Conservation (phyloP, 2,888 invertebrate genomes). For the Holacanthella duospinosa region DNA sequence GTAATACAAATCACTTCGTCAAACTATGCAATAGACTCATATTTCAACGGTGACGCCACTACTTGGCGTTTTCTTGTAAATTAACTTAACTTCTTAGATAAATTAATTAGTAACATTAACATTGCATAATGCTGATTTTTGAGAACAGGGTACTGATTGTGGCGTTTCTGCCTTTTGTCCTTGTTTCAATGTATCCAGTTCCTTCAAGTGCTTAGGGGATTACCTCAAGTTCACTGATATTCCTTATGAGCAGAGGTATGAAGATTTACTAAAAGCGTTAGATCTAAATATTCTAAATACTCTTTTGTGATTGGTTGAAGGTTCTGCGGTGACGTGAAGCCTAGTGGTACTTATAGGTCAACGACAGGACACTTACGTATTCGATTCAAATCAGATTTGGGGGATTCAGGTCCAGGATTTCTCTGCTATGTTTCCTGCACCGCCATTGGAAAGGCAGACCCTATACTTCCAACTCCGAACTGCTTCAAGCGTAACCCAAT, state of each 20-base stretch:
- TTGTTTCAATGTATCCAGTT: conserved; percentile 24
- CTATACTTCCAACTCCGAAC: background rate
- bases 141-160: conserved; percentile 27
- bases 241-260: conserved; percentile 26
- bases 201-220: conserved; percentile 25
- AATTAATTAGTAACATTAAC: background rate
- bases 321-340: conserved; percentile 28
- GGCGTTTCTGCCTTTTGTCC: conserved; percentile 22
- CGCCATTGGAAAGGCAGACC: conserved; percentile 16
- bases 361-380: conserved; percentile 18
- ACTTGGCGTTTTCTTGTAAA: conserved; percentile 29
- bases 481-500: background rate
- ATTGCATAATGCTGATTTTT: background rate
- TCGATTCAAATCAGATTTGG: conserved; percentile 21
- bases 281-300: no score
- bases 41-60: conserved; percentile 27
- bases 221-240: conserved; percentile 26
- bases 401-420: conserved; percentile 23
- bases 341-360: conserved; percentile 21
- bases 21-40: conserved; percentile 22
- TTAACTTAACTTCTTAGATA: no score
- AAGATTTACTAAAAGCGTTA: background rate
- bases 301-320: conserved; percentile 9
- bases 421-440: conserved; percentile 26
- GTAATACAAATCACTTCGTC: conserved; percentile 22